These are phyloP conservation scores for Eospalax fontanierii DNA, from an alignment of 2,797 vertebrate species.

Conservation along the genomic window DNA sequence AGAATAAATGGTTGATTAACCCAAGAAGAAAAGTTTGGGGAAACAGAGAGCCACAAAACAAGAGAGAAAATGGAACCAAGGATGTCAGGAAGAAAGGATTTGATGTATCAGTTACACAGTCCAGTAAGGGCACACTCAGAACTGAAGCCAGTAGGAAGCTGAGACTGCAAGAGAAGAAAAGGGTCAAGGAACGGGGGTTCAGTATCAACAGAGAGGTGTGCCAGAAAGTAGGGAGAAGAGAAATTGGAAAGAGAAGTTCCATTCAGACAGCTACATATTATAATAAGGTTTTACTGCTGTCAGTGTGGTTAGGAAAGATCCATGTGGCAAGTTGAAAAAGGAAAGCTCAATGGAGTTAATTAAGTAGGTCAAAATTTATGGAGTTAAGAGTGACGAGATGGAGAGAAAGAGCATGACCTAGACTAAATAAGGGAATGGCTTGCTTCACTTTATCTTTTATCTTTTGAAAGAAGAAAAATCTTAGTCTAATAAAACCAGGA, in stretches of 20 bases:
- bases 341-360: background rate
- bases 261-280: background rate
- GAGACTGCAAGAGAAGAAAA: background rate
- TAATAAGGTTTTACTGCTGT: background rate
- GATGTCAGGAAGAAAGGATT: background rate
- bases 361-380: background rate
- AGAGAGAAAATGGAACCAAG: conserved; percentile 5
- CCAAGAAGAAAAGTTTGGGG: background rate
- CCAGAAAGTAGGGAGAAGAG: background rate
- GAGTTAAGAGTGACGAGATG: background rate
- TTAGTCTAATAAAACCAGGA: background rate
- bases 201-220: background rate
- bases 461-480: background rate
- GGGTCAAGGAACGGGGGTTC: background rate
- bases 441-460: background rate
- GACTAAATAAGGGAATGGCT: background rate
- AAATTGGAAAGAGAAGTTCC: background rate
- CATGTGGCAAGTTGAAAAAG: background rate
- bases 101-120: background rate
- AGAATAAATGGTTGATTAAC: background rate
- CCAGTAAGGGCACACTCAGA: background rate
- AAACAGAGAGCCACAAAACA: background rate
- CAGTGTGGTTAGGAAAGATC: background rate
- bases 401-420: background rate
- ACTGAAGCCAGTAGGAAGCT: background rate